Percentiles rank a stretch among this genome's conserved stretches.
These are phyloP conservation scores for Chelonoidis abingdonii DNA, from an alignment of 2,113 vertebrate genomes.

Conservation along the genomic window DNA sequence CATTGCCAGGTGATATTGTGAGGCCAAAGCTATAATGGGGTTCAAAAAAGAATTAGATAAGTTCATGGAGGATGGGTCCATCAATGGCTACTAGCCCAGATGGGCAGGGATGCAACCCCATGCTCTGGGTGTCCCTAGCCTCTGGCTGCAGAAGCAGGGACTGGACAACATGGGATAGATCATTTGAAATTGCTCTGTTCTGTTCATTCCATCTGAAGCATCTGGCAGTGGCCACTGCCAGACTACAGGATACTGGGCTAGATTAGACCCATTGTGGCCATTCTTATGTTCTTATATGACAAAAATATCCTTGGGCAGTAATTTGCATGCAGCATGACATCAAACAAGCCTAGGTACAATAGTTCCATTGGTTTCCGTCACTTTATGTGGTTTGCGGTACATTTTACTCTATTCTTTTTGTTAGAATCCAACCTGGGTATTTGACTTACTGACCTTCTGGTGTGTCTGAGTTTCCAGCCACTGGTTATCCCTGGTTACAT, in stretches of 20 bases:
- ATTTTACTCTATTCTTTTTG: neutral
- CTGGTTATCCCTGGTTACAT: fast-evolving
- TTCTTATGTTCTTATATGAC: slow-evolving; percentile 37
- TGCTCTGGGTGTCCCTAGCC: neutral
- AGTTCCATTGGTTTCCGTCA: neutral
- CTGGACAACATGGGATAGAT: neutral
- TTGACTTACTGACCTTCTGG: slow-evolving; percentile 50
- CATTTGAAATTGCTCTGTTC: neutral
- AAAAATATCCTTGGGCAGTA: slow-evolving; percentile 64
- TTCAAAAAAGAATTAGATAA: no score
- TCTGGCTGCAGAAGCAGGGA: neutral
- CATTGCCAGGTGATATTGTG: no score
- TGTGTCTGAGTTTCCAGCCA: slow-evolving; percentile 36
- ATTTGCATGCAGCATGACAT: slow-evolving; percentile 56
- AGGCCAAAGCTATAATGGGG: no score
- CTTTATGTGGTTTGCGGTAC: neutral
- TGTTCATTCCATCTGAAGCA: neutral
- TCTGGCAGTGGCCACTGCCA: neutral
- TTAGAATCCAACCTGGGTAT: neutral
- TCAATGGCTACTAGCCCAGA: no score
- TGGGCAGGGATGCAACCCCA: neutral
- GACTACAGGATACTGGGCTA: neutral
- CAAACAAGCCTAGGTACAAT: slow-evolving; percentile 56
- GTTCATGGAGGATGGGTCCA: no score
- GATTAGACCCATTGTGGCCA: neutral